Conservation (phyloP, 2,113 vertebrate species). For the Neogale vison region DNA sequence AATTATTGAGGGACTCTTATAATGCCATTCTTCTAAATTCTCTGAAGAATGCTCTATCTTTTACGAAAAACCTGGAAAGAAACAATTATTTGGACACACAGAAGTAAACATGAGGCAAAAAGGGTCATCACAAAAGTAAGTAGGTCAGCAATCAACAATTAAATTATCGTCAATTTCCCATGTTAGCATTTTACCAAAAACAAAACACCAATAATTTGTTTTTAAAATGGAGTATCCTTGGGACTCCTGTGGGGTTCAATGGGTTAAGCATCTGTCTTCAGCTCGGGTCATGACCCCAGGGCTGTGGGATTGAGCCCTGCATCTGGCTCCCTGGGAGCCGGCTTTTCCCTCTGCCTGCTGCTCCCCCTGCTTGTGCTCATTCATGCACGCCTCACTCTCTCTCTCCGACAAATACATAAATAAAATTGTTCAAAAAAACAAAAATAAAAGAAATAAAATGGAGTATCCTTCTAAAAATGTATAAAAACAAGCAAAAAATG, state of each 20-base stretch:
- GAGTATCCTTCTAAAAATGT: background rate
- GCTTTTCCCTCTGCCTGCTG: too few species aligned
- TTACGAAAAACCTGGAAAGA: background rate
- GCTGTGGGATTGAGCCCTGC: too few species aligned
- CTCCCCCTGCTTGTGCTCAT: too few species aligned
- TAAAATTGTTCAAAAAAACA: too few species aligned
- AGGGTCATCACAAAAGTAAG: background rate
- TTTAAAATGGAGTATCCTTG: background rate
- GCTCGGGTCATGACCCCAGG: too few species aligned
- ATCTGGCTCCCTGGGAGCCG: too few species aligned
- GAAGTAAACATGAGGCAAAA: background rate
- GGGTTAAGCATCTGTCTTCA: too few species aligned
- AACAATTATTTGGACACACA: background rate
- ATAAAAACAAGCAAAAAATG: background rate
- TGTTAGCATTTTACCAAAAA: background rate
- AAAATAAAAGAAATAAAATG: background rate
- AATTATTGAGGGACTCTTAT: background rate
- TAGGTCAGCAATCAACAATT: background rate
- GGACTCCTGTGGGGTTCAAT: too few species aligned
- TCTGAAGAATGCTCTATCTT: background rate
- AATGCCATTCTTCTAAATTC: background rate
- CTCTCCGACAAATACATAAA: too few species aligned
- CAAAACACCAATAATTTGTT: background rate
- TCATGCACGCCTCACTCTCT: too few species aligned
- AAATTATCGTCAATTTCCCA: background rate